phyloP scores from a whole-genome alignment of 2,888 invertebrate species.

The Orchesellides sinensis region DNA sequence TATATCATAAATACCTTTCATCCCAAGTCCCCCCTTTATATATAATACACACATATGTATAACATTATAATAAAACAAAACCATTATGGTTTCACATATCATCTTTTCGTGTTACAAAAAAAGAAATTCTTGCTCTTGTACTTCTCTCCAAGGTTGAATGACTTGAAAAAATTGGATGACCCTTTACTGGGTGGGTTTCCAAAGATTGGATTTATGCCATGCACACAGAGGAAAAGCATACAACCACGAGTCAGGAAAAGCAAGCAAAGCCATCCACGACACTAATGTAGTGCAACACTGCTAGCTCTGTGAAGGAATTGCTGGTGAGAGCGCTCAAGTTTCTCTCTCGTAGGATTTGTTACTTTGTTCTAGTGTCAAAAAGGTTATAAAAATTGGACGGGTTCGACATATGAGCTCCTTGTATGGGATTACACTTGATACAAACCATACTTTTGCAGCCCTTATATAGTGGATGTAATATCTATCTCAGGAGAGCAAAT shows the following conservation, averaged over 20 bases:
- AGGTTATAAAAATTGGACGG: constrained; percentile 68
- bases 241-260: neutral
- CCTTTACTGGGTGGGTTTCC: constrained; percentile 45
- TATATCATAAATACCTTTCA: too few species aligned
- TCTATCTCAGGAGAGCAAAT: constrained; percentile 35
- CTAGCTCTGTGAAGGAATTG: neutral
- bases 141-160: constrained; percentile 52
- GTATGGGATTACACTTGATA: constrained; percentile 65
- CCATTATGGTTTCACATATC: constrained; percentile 61
- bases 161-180: constrained; percentile 65
- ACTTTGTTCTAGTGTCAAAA: constrained; percentile 63
- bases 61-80: constrained; percentile 44
- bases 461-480: neutral
- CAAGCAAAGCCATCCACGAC: constrained; percentile 11
- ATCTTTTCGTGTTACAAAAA: constrained; percentile 12
- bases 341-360: constrained; percentile 64
- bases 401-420: constrained; percentile 67
- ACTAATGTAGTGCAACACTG: constrained; percentile 45
- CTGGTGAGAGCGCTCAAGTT: constrained; percentile 56
- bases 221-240: too few species aligned
- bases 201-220: constrained; percentile 64
- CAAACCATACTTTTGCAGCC: neutral
- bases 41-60: neutral
- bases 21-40: neutral
- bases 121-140: constrained; percentile 17